Conservation (phyloP, 1,140 invertebrate genomes). For the Pseudomyrmex pallidus region DNA sequence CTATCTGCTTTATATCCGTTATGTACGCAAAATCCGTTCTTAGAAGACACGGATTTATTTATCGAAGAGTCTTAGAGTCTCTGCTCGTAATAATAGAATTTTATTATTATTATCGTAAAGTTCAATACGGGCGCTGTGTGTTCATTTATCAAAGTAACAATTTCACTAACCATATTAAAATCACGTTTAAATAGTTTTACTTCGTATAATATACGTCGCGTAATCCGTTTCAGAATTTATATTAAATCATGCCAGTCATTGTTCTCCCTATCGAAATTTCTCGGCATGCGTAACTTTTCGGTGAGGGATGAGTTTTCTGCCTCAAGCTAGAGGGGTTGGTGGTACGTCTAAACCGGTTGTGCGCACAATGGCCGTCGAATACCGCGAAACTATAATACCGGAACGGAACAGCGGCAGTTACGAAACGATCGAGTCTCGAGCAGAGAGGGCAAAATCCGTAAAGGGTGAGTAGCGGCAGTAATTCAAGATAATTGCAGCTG, state of each 20-base stretch:
- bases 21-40: conserved; percentile 26
- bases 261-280: neutral
- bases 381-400: conserved; percentile 45
- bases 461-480: conserved; percentile 47
- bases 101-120: neutral
- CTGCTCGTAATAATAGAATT: neutral
- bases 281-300: neutral
- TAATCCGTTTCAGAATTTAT: neutral
- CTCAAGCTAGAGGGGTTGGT: neutral
- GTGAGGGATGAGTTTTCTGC: conserved; percentile 5
- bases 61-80: neutral
- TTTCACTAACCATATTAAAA: neutral
- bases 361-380: conserved; percentile 47
- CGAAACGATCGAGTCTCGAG: conserved; percentile 16
- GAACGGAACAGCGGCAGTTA: conserved; percentile 11
- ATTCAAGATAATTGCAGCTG: conserved; percentile 67
- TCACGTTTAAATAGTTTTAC: neutral
- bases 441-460: neutral
- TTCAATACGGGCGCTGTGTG: too few relatives aligned
- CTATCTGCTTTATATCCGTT: conserved; percentile 29
- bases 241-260: neutral
- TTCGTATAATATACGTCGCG: neutral
- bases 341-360: conserved; percentile 18
- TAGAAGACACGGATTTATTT: conserved; percentile 27
- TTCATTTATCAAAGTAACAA: too few relatives aligned